Evolutionary conservation across 1,140 invertebrate species (phyloP).

Genomic region (Trachymyrmex cornetzi): DNA sequence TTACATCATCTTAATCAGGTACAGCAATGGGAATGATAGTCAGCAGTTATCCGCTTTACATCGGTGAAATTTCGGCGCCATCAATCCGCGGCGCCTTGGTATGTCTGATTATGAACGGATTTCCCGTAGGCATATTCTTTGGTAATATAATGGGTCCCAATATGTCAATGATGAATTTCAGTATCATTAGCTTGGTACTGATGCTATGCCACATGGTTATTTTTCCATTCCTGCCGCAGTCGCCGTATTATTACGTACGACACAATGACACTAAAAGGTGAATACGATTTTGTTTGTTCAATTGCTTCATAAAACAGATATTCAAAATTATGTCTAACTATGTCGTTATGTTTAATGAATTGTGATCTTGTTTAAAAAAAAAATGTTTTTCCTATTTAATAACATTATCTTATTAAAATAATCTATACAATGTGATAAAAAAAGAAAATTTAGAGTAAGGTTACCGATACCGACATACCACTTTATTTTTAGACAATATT

Average conservation of each 20-base stretch:
- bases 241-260: conserved; percentile 90
- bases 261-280: conserved; percentile 87
- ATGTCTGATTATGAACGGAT: conserved; percentile 85
- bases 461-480: no score
- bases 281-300: conserved; percentile 1
- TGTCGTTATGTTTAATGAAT: neutral
- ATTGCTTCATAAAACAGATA: conserved; percentile 1
- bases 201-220: conserved; percentile 88
- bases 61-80: conserved; percentile 89
- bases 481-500: no score
- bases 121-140: conserved; percentile 89
- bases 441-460: no score
- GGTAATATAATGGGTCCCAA: conserved; percentile 90
- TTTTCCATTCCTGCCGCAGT: conserved; percentile 91
- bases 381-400: neutral
- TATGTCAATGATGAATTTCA: conserved; percentile 87
- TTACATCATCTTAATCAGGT: conserved; percentile 40
- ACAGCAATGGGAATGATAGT: conserved; percentile 87
- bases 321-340: neutral
- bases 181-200: conserved; percentile 87
- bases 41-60: conserved; percentile 89
- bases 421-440: neutral
- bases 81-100: conserved; percentile 90
- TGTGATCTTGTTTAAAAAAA: neutral
- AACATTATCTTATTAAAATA: neutral